Evolutionary conservation across 2,888 invertebrate species (phyloP).

Genomic region (Microctonus aethiopoides): DNA sequence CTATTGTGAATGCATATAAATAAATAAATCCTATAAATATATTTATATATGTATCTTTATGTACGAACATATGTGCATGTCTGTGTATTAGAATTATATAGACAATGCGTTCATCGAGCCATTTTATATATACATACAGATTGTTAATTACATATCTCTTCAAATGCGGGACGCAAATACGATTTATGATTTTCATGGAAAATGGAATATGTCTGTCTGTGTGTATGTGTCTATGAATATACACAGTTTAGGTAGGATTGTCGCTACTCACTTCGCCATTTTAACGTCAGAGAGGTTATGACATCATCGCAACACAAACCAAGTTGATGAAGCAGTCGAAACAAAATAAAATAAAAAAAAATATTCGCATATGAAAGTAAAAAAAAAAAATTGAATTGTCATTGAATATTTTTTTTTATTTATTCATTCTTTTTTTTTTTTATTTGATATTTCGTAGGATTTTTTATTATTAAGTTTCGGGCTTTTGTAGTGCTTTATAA

Average conservation of each 20-base stretch:
- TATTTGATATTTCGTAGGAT: background rate
- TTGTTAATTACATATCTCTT: conserved; percentile 52
- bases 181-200: conserved; percentile 59
- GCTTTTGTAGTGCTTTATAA: background rate
- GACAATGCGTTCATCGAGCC: conserved; percentile 12
- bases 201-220: conserved; percentile 42
- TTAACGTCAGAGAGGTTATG: background rate
- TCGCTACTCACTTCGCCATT: background rate
- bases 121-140: conserved; percentile 49
- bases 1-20: background rate
- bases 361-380: no score
- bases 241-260: background rate
- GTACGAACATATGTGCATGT: background rate
- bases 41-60: no score
- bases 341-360: background rate
- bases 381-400: background rate
- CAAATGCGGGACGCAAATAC: conserved; percentile 18
- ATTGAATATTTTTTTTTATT: background rate
- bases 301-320: background rate
- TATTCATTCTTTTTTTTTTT: background rate
- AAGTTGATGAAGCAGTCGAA: background rate
- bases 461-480: background rate
- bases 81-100: background rate
- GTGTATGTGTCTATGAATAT: background rate
- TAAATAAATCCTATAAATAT: no score